Base-by-base conservation (phyloP, 2,888 invertebrate genomes). In the Omphaloscelis lunosa region DNA sequence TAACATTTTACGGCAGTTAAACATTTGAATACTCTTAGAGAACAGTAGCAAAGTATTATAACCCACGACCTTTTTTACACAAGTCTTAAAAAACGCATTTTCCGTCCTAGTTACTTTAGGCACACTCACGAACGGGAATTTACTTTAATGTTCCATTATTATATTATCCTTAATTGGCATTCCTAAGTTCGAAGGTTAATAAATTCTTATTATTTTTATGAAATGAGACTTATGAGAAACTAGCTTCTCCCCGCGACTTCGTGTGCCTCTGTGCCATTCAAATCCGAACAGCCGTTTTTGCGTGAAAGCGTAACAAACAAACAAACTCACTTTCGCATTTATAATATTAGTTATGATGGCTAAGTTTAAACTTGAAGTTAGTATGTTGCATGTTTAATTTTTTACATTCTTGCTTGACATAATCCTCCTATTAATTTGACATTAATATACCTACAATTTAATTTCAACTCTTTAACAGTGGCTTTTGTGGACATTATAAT, bases 111-210 rank as follows among this genome's bases (percentile, higher is more conserved):
- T 34, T 34, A 7, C 61, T 59, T 29, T 61, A 3, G 76, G 51
- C 17, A 20, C 29, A 59, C 20, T 61, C 27, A 29, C 41, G 17
- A 29, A 59, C 2, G 8, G 51, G 34, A 61, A 77, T 75, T 59
- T 51, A 27, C 41, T 66, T 51, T 41, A 77, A 59, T 77, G 76
- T 59, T 53, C n/a, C 76, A 59, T 41, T 77, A 51, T 23, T 51
- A 51, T 67, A 51, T 20, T 67, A 51, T 20, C 51, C 76, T 41
- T 76, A 65, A 66, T 75, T 76, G 59, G 39, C 63, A 66, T 75
- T 76, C 58, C 41, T 76, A 41, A 75, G 56, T 51, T 51, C 8
- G 7, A 23, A 51, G 8, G 20, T 7, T 23, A 51, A 51, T 51
- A 51, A 51, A 51, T 51, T 76, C 17, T 39, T 27, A n/a, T 27